Conservation (phyloP, 1,140 invertebrate species). For the Sminthurides bifidus region DNA sequence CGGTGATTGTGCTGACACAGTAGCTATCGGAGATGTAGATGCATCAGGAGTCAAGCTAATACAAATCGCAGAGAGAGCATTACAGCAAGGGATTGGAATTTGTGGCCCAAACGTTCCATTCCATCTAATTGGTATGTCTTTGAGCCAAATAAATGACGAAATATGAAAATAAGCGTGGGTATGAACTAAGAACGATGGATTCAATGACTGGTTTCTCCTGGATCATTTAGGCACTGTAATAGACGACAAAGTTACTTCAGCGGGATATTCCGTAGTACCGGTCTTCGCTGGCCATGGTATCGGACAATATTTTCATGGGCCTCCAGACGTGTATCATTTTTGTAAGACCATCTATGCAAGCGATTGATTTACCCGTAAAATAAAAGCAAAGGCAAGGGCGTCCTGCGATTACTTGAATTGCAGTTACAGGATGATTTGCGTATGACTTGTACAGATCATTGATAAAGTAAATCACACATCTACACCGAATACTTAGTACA, state of each 20-base stretch:
- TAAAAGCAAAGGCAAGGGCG: too few relatives aligned
- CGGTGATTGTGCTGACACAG: constrained; percentile 85
- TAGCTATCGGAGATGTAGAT: constrained; percentile 69
- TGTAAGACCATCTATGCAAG: constrained; percentile 28
- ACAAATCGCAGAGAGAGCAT: constrained; percentile 53
- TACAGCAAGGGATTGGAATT: constrained; percentile 57
- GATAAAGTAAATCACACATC: too few relatives aligned
- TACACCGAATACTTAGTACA: too few relatives aligned
- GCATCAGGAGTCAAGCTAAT: constrained; percentile 55
- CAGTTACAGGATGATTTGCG: too few relatives aligned
- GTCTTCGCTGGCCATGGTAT: constrained; percentile 85
- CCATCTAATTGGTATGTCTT: constrained; percentile 59
- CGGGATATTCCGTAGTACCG: constrained; percentile 59
- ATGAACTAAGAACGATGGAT: not conserved
- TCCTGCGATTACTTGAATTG: too few relatives aligned
- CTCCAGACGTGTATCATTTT: constrained; percentile 71
- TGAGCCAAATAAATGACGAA: not conserved
- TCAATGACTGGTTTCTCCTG: too few relatives aligned
- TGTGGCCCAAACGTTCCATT: constrained; percentile 66
- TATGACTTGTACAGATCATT: too few relatives aligned
- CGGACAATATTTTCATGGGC: constrained; percentile 80
- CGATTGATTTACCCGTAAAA: too few relatives aligned
- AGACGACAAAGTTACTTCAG: too few relatives aligned
- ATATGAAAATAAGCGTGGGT: not conserved
- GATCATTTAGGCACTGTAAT: constrained; percentile 43